These are phyloP conservation scores for Euspilapteryx auroguttella DNA, from an alignment of 2,888 invertebrate genomes.

Conservation along the genomic window DNA sequence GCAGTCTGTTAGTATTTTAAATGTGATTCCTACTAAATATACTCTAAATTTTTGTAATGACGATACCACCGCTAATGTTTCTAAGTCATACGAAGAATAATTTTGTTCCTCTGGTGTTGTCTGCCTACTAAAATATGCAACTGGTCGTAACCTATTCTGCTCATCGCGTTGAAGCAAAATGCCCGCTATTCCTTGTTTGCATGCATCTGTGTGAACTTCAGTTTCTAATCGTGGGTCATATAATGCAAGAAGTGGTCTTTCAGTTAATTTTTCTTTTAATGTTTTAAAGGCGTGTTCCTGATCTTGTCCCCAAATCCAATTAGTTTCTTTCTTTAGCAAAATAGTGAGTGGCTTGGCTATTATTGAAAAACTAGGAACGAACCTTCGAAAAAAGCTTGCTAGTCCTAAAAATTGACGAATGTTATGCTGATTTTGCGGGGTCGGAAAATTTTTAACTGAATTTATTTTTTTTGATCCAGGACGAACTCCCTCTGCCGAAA, in stretches of 20 bases:
- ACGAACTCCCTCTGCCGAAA: slow-evolving; percentile 9
- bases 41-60: slow-evolving; percentile 10
- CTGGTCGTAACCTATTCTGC: slow-evolving; percentile 6
- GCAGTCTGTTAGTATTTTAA: slow-evolving; percentile 12
- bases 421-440: slow-evolving; percentile 11
- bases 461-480: slow-evolving; percentile 10
- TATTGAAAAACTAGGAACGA: slow-evolving; percentile 12
- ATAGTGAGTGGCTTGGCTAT: slow-evolving; percentile 13
- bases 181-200: slow-evolving; percentile 14
- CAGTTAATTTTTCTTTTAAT: slow-evolving; percentile 11
- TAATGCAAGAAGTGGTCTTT: slow-evolving; percentile 14
- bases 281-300: slow-evolving; percentile 11
- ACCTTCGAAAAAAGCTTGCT: slow-evolving; percentile 14
- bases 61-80: no score
- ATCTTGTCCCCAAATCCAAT: slow-evolving; percentile 10
- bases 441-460: slow-evolving; percentile 9
- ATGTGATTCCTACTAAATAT: slow-evolving; percentile 11
- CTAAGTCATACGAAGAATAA: no score
- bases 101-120: no score
- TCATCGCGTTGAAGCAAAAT: slow-evolving; percentile 14
- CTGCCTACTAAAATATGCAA: slow-evolving; percentile 12
- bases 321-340: slow-evolving; percentile 7
- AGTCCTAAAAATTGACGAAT: slow-evolving; percentile 14
- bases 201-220: slow-evolving; percentile 21
- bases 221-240: slow-evolving; percentile 12